phyloP scores from a whole-genome alignment of 35 echinoderm and acorn worm species.

The Lytechinus pictus region DNA sequence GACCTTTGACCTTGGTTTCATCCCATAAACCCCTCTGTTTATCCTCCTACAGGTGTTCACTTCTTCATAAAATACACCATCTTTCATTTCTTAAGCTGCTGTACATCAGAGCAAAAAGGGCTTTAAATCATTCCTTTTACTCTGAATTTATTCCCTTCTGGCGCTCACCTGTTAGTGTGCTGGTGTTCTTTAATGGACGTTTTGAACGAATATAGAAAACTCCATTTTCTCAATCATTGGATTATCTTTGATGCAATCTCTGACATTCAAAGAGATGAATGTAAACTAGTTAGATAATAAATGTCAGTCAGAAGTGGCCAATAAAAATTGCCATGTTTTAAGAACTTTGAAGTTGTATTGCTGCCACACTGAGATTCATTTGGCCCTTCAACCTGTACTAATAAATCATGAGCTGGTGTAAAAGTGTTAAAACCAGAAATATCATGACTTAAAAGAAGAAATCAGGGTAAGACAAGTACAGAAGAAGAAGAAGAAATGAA shows the following conservation, averaged over 20 bases:
- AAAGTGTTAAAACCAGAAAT: no score
- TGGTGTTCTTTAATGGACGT: neutral
- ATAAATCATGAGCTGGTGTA: neutral
- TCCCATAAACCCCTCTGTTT: constrained; percentile 9
- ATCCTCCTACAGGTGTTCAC: neutral
- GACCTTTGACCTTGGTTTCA: neutral
- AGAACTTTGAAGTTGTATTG: neutral
- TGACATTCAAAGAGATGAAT: neutral
- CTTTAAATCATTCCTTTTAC: neutral
- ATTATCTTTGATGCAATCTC: neutral
- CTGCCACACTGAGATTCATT: neutral
- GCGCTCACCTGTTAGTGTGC: neutral
- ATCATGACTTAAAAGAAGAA: no score
- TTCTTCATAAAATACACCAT: neutral
- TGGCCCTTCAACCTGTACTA: neutral
- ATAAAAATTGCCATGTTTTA: neutral
- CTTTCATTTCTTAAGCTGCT: neutral
- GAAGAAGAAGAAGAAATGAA: no score
- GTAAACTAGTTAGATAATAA: neutral
- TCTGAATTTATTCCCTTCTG: neutral
- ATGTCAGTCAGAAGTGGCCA: neutral
- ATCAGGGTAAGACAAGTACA: no score
- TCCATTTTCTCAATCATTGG: neutral
- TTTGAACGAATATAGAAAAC: neutral
- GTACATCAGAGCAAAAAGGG: neutral